phyloP scores from a whole-genome alignment of 2,113 vertebrate genomes.

The Hemibagrus wyckioides region DNA sequence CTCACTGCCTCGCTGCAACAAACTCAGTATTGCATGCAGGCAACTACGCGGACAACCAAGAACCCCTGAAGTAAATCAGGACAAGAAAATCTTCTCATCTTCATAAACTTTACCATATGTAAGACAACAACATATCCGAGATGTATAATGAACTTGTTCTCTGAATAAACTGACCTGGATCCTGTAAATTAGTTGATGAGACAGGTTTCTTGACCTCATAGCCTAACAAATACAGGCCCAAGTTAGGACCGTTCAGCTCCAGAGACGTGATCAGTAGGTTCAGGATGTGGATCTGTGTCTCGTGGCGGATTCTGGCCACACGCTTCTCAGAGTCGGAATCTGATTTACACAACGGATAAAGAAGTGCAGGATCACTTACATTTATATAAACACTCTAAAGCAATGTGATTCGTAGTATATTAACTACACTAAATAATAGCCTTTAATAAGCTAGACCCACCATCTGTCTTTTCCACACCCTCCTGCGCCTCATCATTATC shows the following conservation, averaged over 20 bases:
- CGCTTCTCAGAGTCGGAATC: conserved; percentile 78
- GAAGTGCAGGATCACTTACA: not conserved
- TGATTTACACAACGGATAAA: conserved; percentile 36
- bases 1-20: conserved; percentile 88
- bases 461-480: conserved; percentile 78
- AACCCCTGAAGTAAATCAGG: conserved; percentile 77
- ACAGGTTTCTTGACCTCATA: conserved; percentile 95
- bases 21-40: conserved; percentile 93
- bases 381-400: not conserved
- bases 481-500: conserved; percentile 93
- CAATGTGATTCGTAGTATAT: not conserved
- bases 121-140: not conserved
- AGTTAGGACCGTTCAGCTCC: conserved; percentile 88
- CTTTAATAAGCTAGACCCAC: conserved; percentile 68
- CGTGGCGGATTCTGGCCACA: conserved; percentile 80
- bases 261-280: conserved; percentile 95
- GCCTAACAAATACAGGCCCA: conserved; percentile 91
- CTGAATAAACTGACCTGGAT: conserved; percentile 80
- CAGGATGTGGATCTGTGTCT: conserved; percentile 94
- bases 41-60: conserved; percentile 94
- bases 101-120: not conserved
- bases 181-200: conserved; percentile 91
- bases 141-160: not conserved
- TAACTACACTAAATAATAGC: not conserved
- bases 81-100: not conserved